Base-by-base conservation (phyloP, 2,797 vertebrate species). In the Periparus ater region DNA sequence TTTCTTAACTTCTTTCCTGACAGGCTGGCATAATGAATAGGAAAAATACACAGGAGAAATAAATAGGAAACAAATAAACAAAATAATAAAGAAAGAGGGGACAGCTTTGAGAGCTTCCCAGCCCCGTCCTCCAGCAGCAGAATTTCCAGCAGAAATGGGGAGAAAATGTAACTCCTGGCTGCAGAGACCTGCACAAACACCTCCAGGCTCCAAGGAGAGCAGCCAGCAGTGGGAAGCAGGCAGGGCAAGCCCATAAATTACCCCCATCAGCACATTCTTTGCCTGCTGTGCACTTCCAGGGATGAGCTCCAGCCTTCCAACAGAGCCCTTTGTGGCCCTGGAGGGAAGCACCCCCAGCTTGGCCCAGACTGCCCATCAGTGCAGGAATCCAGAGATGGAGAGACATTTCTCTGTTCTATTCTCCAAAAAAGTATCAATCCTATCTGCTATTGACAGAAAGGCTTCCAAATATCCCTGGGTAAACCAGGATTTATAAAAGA, bases 291-390 rank as follows among this genome's bases (percentile, higher is more conserved):
- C 17, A 3, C 36, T 38, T 17, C 21, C 45, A 44, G 0, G 9
- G 48, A 12, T 5, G 30, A 91, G 47, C 63, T 68, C 54, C 55
- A n/a, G 20, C 85, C 25, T 40, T 19, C 11, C 30, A 18, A 15
- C 5, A 2, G 30, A 61, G 18, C 50, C 38, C 44, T 21, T 7
- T 4, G 7, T 3, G 32, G 20, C 16, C 5, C 54, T 16, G 3
- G 2, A 1, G 5, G 27, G 10, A 10, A 45, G 27, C 20, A 67
- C 6, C 1, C 0, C 18, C 11, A 16, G 51, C 20, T n/a, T n/a
- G n/a, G 3, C 3, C 23, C 32, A 27, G 10, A 6, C 3, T 1
- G 26, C 15, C 16, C 13, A 5, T 13, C 38, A 40, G 38, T 40
- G 38, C 6, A 40, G 38, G 38, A 40, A 40, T 40, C 38, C 38